These are phyloP conservation scores for Enteromius paludinosus DNA, from an alignment of 2,797 vertebrate species.

Conservation along the genomic window DNA sequence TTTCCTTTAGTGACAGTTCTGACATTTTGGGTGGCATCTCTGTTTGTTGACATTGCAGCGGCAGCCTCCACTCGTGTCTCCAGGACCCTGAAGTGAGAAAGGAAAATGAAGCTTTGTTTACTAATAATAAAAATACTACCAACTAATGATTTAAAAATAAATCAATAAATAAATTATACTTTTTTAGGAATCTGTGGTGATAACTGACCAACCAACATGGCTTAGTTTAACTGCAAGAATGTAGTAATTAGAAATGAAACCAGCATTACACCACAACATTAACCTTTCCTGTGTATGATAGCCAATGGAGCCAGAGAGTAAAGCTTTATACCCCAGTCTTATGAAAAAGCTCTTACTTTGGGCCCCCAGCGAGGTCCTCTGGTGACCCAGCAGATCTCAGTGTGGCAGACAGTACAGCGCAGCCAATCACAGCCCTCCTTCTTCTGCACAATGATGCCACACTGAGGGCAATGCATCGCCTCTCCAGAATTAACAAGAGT, in stretches of 20 bases:
- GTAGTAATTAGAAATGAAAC: not conserved
- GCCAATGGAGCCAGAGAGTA: not conserved
- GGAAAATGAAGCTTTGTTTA: not conserved
- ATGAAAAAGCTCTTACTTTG: constrained; percentile 65
- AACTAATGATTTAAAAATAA: not conserved
- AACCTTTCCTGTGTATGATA: not conserved
- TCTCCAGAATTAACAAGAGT: constrained; percentile 82
- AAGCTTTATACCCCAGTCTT: constrained; percentile 6
- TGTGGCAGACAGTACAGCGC: constrained; percentile 85
- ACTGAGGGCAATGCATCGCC: constrained; percentile 85
- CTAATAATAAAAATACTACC: not conserved
- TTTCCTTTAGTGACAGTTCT: constrained; percentile 85
- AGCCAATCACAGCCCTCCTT: constrained; percentile 87
- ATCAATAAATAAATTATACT: no score
- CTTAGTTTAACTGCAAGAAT: not conserved
- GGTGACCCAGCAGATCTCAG: constrained; percentile 87
- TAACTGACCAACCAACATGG: not conserved
- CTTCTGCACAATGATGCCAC: constrained; percentile 84
- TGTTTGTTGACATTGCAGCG: constrained; percentile 85
- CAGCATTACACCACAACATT: not conserved
- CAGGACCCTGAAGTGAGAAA: constrained; percentile 80
- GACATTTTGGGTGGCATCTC: constrained; percentile 86
- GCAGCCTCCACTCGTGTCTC: constrained; percentile 88
- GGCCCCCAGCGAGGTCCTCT: constrained; percentile 84
- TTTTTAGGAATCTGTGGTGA: not conserved